Conservation (phyloP, 2,888 invertebrate genomes). For the Alviniconcha strummeri region DNA sequence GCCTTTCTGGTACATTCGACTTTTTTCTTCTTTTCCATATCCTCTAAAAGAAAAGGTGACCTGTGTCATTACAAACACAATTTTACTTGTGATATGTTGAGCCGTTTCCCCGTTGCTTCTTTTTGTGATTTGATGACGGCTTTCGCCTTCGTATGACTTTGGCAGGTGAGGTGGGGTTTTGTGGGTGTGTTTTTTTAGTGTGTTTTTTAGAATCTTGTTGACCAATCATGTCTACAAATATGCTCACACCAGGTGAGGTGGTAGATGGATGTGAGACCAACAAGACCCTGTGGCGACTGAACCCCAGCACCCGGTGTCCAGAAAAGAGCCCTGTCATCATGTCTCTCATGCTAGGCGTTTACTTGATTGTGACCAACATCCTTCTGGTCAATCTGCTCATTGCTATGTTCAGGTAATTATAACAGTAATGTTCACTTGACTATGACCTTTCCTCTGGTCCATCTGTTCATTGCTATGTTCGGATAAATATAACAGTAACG, state of each 20-base stretch:
- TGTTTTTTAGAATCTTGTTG: too few species aligned
- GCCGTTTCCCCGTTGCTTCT: too few species aligned
- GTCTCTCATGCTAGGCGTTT: conserved; percentile 66
- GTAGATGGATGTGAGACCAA: conserved; percentile 44
- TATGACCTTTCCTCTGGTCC: neutral
- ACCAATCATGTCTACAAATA: too few species aligned
- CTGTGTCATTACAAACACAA: too few species aligned
- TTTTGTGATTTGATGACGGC: too few species aligned
- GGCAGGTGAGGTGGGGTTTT: too few species aligned
- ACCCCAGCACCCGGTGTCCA: conserved; percentile 59
- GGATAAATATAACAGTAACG: conserved; percentile 54
- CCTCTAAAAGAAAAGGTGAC: too few species aligned
- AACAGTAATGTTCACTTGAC: neutral
- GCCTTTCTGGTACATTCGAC: too few species aligned
- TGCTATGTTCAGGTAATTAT: conserved; percentile 72
- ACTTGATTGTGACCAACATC: conserved; percentile 71
- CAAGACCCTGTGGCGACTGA: conserved; percentile 54
- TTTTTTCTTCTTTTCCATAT: too few species aligned
- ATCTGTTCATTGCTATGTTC: conserved; percentile 73
- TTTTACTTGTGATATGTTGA: too few species aligned
- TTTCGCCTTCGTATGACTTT: too few species aligned
- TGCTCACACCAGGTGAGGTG: conserved; percentile 41
- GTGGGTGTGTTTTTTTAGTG: too few species aligned
- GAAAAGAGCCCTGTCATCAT: conserved; percentile 62
- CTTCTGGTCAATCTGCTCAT: conserved; percentile 64